phyloP scores from a whole-genome alignment of 2,888 invertebrate genomes.

The Drosophila austrosaltans region DNA sequence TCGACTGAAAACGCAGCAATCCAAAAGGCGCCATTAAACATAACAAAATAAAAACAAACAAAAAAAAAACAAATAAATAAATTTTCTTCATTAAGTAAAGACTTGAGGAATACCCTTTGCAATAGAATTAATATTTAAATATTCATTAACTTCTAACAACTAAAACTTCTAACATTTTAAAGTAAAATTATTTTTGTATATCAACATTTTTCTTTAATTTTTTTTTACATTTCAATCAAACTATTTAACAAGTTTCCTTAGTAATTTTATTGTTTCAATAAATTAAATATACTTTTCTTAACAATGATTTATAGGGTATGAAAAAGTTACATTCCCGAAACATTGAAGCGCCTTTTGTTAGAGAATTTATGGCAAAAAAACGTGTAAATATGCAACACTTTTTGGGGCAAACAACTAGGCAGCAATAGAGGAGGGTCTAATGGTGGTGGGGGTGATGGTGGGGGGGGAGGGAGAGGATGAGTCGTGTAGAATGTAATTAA shows the following conservation, averaged over 20 bases:
- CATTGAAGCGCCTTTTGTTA: slow-evolving; percentile 25
- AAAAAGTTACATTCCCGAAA: slow-evolving; percentile 20
- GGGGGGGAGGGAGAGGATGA: background rate
- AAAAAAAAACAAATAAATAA: slow-evolving; percentile 32
- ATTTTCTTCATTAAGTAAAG: background rate
- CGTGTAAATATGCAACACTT: slow-evolving; percentile 67
- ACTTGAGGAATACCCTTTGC: no score
- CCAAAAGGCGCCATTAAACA: slow-evolving; percentile 43
- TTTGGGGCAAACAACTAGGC: slow-evolving; percentile 10
- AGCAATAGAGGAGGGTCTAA: no score
- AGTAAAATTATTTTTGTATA: no score
- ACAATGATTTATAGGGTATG: background rate
- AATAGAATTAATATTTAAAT: no score
- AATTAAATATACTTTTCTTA: no score
- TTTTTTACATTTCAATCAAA: no score
- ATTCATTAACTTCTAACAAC: no score
- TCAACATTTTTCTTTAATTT: no score
- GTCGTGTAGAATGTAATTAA: slow-evolving; percentile 45
- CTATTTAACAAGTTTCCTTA: no score
- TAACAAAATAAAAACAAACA: slow-evolving; percentile 20
- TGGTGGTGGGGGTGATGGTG: background rate
- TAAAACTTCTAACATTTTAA: no score
- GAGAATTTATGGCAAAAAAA: slow-evolving; percentile 64
- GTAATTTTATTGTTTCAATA: no score
- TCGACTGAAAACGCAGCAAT: slow-evolving; percentile 35